Conservation (phyloP, 30 jellyfish, hydroid and myxozoan species). For the Nemopilema nomurai region DNA sequence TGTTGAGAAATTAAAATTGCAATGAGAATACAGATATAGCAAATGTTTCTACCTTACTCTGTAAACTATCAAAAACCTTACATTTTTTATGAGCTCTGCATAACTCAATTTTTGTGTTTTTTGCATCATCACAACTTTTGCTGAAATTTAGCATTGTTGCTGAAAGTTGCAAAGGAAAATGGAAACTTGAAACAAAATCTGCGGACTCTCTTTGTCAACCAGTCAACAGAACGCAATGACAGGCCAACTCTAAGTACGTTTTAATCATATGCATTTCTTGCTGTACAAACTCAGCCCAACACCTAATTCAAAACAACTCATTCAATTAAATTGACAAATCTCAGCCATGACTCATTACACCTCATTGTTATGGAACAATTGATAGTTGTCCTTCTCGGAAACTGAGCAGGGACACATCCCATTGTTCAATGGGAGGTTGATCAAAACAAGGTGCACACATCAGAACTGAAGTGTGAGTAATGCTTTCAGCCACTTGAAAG, state of each 20-base stretch:
- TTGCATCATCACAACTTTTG: neutral
- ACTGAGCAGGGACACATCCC: neutral
- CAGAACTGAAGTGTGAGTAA: constrained; percentile 24
- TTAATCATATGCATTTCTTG: neutral
- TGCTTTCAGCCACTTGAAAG: neutral
- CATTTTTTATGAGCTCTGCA: too few relatives aligned
- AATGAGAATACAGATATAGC: too few relatives aligned
- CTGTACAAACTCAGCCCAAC: neutral
- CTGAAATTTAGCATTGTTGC: too few relatives aligned
- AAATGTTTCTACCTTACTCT: too few relatives aligned
- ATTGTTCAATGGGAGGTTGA: constrained; percentile 22
- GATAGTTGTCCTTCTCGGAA: neutral
- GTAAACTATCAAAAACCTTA: neutral
- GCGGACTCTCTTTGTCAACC: too few relatives aligned
- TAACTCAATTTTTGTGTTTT: too few relatives aligned
- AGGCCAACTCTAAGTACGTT: too few relatives aligned
- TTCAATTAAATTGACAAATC: neutral
- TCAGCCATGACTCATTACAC: neutral
- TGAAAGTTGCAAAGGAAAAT: too few relatives aligned
- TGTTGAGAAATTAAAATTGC: neutral
- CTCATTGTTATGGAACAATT: neutral
- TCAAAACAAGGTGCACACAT: constrained; percentile 22
- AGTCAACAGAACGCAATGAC: too few relatives aligned
- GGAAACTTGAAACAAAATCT: too few relatives aligned
- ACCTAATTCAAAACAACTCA: neutral